A percentile compares a stretch with the other conserved stretches of the same genome.
These are phyloP conservation scores for Pardalotus punctatus DNA, from an alignment of 2,113 vertebrate species.

Conservation along the genomic window DNA sequence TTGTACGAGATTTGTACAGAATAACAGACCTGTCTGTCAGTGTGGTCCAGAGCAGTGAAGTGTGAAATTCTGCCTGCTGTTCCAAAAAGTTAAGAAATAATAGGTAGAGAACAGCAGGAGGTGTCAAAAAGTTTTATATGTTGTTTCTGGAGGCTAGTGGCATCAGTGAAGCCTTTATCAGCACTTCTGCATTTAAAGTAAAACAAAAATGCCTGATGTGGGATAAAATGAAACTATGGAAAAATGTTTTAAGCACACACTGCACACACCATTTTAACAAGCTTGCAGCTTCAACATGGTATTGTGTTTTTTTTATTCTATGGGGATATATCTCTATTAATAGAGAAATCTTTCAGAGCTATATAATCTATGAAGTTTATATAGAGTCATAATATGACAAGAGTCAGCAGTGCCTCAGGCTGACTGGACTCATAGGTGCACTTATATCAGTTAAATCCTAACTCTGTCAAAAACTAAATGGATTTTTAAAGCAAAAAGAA, in stretches of 20 bases:
- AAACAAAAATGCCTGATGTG: neutral
- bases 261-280: conserved; percentile 44
- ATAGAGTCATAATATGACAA: conserved; percentile 22
- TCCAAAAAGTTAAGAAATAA: neutral
- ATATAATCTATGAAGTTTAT: neutral
- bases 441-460: conserved; percentile 23
- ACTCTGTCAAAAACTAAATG: conserved; percentile 24
- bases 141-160: neutral
- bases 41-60: neutral
- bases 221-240: neutral
- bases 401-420: conserved; percentile 2
- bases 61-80: neutral
- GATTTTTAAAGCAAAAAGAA: conserved; percentile 6
- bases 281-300: conserved; percentile 46
- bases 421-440: conserved; percentile 13
- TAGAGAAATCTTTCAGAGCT: conserved; percentile 27
- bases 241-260: conserved; percentile 9
- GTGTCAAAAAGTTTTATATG: neutral
- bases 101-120: neutral
- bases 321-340: conserved; percentile 21
- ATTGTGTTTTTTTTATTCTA: neutral
- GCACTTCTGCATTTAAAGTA: conserved; percentile 15
- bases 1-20: neutral
- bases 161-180: neutral
- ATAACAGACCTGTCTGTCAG: neutral